Conservation (phyloP, 2,888 invertebrate species). For the Chromoteleia sp. region DNA sequence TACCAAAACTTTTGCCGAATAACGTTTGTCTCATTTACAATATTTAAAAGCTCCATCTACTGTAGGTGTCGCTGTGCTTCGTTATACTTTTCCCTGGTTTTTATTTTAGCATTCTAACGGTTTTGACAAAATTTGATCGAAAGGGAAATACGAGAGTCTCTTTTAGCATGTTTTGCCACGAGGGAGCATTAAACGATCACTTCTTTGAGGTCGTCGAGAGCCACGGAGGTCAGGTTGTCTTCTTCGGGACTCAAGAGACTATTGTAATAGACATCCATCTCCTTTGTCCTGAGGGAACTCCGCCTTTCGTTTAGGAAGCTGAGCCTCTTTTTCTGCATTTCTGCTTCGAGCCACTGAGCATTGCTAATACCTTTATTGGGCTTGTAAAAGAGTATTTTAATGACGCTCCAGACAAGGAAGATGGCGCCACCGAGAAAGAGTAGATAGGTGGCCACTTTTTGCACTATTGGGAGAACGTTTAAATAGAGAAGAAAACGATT, state of each 20-base stretch:
- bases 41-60: background rate
- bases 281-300: conserved; percentile 77
- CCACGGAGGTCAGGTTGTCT: conserved; percentile 63
- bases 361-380: conserved; percentile 70
- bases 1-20: background rate
- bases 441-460: conserved; percentile 86
- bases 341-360: conserved; percentile 77
- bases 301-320: conserved; percentile 77
- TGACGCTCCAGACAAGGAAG: conserved; percentile 86
- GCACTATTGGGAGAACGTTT: conserved; percentile 89
- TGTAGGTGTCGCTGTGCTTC: background rate
- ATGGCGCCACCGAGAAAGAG: conserved; percentile 85
- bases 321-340: conserved; percentile 78
- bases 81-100: background rate
- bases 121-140: background rate
- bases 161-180: conserved; percentile 4
- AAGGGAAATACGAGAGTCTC: conserved; percentile 10
- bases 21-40: background rate
- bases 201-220: conserved; percentile 66
- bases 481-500: conserved; percentile 90
- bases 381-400: conserved; percentile 78
- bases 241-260: conserved; percentile 80
- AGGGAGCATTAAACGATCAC: conserved; percentile 53
- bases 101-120: background rate
- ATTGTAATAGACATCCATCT: conserved; percentile 84